Base-by-base conservation (phyloP, 1,140 invertebrate genomes). In the Bombyx mandarina region DNA sequence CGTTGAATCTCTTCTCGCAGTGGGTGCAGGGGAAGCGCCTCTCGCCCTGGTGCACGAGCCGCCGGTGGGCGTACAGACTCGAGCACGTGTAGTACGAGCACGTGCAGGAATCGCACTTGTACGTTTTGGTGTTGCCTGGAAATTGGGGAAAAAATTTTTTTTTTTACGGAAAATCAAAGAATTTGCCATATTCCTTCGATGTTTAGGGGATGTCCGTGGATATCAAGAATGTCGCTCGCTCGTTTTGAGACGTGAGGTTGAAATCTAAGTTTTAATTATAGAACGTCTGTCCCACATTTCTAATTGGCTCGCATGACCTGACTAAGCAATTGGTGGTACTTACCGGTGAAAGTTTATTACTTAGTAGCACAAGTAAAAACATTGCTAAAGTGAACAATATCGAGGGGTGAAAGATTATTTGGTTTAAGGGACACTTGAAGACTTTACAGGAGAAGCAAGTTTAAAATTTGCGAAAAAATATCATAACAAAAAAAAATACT, bases 61-160 rank as follows among this genome's bases (percentile, higher is more conserved):
- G 62, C 22, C 69, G 64, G 59, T 83, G 80, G 0, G 62, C 62
- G 7, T 35, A 52, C 50, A 80, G 58, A 50, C 76, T 80, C 3
- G 80, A 83, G 0, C 67, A 64, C 3, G 73, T 76, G 54, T 75
- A 61, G 61, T 69, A 83, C 0, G 66, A 60, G 0, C 65, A 52
- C 0, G 61, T 56, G 43, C 78, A 80, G 26, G 58, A 56, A 5
- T 69, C 47, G 55, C 80, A 83, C 42, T 72, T 67, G 63, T 66
- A 82, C 10, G 52, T 55, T 49, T 80, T 81, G 26, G 66, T 54
- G 42, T 35, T 35, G 26, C 26, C 71, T 78, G 79, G 67, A 0
- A 63, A 67, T 6, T 18, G n/a, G 10, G 5, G 10, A 8, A 53
- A n/a, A 43, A 43, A 10, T 43, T 50, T 8, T 12, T 18, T 0